Evolutionary conservation across 2,797 vertebrate species (phyloP).

Genomic region (Melanotaenia parkinsoni): DNA sequence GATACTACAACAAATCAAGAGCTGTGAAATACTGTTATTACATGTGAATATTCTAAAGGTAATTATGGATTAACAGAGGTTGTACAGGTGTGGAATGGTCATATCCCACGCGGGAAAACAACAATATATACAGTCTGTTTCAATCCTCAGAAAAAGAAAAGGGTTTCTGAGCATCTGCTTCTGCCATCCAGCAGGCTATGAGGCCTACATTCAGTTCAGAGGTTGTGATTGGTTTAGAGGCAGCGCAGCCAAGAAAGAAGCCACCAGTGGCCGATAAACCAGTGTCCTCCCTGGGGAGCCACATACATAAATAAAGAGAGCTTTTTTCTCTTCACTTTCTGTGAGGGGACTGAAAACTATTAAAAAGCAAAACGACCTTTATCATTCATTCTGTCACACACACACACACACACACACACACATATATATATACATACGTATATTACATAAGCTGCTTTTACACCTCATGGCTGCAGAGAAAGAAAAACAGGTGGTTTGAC

Average conservation of each 20-base stretch:
- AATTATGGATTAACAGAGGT: slow-evolving; percentile 29
- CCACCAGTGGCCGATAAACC: slow-evolving; percentile 51
- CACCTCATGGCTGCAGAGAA: slow-evolving; percentile 10
- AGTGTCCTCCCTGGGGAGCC: slow-evolving; percentile 45
- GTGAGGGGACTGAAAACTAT: slow-evolving; percentile 26
- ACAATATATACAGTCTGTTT: slow-evolving; percentile 17
- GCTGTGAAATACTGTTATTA: slow-evolving; percentile 37
- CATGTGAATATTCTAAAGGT: slow-evolving; percentile 24
- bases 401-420: background rate
- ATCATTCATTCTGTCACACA: slow-evolving; percentile 45
- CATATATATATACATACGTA: slow-evolving; percentile 43
- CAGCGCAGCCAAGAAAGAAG: slow-evolving; percentile 38
- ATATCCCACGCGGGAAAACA: slow-evolving; percentile 25
- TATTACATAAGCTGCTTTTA: slow-evolving; percentile 51
- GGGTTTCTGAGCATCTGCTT: slow-evolving; percentile 58
- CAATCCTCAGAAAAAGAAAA: slow-evolving; percentile 11
- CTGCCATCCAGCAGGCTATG: slow-evolving; percentile 54
- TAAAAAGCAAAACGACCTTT: slow-evolving; percentile 17
- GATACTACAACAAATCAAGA: slow-evolving; percentile 21
- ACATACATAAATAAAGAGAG: slow-evolving; percentile 70
- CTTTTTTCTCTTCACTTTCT: slow-evolving; percentile 51
- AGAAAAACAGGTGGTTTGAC: slow-evolving; percentile 7
- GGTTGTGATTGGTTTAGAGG: slow-evolving; percentile 58
- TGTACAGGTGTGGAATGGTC: slow-evolving; percentile 42
- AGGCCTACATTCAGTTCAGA: slow-evolving; percentile 48